These are phyloP conservation scores for Meteorus colon DNA, from an alignment of 2,888 invertebrate genomes.

Conservation along the genomic window DNA sequence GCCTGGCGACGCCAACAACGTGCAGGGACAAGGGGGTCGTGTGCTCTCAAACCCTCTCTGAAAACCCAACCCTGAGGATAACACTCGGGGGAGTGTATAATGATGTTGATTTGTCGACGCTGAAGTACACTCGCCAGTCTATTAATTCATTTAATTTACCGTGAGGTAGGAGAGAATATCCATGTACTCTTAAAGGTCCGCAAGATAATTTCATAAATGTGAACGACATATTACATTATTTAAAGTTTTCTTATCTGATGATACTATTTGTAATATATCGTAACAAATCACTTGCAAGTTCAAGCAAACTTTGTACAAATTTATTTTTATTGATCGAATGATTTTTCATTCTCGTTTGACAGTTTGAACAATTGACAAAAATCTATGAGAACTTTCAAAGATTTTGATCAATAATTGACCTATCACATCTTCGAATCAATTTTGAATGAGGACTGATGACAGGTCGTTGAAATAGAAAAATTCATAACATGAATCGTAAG, in stretches of 20 bases:
- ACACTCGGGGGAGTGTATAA: slow-evolving; percentile 37
- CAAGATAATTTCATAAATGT: neutral
- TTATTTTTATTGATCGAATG: too few relatives aligned
- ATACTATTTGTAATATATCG: neutral
- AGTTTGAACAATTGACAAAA: too few relatives aligned
- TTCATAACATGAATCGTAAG: too few relatives aligned
- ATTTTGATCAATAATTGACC: too few relatives aligned
- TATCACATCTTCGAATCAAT: too few relatives aligned
- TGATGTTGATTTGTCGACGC: slow-evolving; percentile 40
- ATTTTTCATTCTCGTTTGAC: too few relatives aligned
- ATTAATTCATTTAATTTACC: slow-evolving; percentile 30
- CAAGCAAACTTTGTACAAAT: too few relatives aligned
- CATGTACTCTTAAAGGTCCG: neutral
- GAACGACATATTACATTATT: neutral
- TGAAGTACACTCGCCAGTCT: slow-evolving; percentile 34
- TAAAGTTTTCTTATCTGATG: neutral
- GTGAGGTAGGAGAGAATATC: neutral
- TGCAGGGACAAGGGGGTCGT: slow-evolving; percentile 16
- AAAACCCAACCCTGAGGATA: neutral
- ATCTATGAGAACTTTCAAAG: too few relatives aligned
- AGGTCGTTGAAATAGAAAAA: too few relatives aligned
- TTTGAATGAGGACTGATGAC: too few relatives aligned
- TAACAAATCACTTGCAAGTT: too few relatives aligned
- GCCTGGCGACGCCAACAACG: slow-evolving; percentile 30
- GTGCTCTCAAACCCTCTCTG: slow-evolving; percentile 20